Conservation (phyloP, 2,888 invertebrate species). For the Diaphora mendica region DNA sequence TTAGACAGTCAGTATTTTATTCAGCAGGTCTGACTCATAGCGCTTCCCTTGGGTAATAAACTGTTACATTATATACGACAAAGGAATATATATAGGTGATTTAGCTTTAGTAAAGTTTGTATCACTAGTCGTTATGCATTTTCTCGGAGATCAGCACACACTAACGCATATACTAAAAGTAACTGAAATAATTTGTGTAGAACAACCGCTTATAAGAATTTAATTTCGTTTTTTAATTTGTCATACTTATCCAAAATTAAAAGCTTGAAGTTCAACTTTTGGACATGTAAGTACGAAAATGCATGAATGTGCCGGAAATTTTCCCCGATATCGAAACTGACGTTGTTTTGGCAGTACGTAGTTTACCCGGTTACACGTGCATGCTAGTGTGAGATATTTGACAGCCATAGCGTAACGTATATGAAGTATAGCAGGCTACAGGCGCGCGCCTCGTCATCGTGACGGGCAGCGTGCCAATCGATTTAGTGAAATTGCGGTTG, state of each 20-base stretch:
- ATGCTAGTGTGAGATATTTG: constrained; percentile 6
- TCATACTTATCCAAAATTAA: background rate
- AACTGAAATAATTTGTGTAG: background rate
- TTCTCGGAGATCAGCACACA: too few species aligned
- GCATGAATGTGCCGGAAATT: background rate
- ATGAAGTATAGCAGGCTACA: constrained; percentile 17
- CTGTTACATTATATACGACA: background rate
- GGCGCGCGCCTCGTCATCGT: constrained; percentile 20
- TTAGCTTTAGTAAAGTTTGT: background rate
- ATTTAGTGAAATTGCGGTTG: constrained; percentile 59
- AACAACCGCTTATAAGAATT: background rate
- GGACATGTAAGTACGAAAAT: background rate
- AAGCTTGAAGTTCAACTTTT: background rate
- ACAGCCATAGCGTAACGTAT: constrained; percentile 8
- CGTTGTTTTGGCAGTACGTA: background rate
- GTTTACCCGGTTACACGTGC: background rate
- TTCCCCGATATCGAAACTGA: background rate
- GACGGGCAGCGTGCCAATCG: constrained; percentile 69
- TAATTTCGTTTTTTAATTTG: background rate
- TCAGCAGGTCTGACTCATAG: background rate
- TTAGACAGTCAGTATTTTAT: background rate
- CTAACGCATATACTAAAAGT: too few species aligned
- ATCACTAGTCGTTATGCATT: too few species aligned
- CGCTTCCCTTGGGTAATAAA: constrained; percentile 1
- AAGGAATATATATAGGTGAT: background rate